Percentiles rank a stretch among this genome's conserved stretches.
These are phyloP conservation scores for Caerostris darwini DNA, from an alignment of 1,140 invertebrate species.

Conservation along the genomic window DNA sequence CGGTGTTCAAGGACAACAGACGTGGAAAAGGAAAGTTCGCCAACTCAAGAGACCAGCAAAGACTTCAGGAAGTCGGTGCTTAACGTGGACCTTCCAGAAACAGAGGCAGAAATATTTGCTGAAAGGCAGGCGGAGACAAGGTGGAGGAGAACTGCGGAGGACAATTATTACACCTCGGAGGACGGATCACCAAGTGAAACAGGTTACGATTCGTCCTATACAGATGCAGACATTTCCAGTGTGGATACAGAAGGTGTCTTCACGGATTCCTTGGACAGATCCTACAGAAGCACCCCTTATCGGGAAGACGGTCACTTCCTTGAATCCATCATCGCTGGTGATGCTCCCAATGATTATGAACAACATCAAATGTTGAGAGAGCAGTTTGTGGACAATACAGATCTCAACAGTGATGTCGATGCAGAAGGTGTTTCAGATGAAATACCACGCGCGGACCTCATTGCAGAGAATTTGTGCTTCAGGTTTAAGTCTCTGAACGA, in stretches of 20 bases:
- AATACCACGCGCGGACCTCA: not conserved
- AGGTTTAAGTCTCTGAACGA: constrained; percentile 38
- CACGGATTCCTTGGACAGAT: constrained; percentile 62
- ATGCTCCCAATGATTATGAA: not conserved
- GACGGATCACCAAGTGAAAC: constrained; percentile 67
- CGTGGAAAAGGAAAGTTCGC: not conserved
- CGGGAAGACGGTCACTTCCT: not conserved
- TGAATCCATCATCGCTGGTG: not conserved
- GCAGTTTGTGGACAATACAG: not conserved
- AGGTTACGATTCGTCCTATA: constrained; percentile 63
- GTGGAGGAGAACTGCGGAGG: constrained; percentile 17
- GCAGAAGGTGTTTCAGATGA: not conserved
- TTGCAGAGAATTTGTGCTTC: constrained; percentile 37
- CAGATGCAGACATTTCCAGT: constrained; percentile 57
- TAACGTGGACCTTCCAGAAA: constrained; percentile 22
- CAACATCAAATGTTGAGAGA: not conserved
- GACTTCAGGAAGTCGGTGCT: constrained; percentile 47
- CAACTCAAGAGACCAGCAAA: not conserved
- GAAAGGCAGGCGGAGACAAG: constrained; percentile 42
- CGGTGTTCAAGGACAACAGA: not conserved
- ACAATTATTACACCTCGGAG: constrained; percentile 2
- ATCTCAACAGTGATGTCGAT: not conserved
- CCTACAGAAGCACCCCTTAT: constrained; percentile 21
- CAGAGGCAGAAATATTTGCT: constrained; percentile 4
- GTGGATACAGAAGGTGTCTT: constrained; percentile 41